These are phyloP conservation scores for Clarias pachynema DNA, from an alignment of 2,797 vertebrate species.

Conservation along the genomic window DNA sequence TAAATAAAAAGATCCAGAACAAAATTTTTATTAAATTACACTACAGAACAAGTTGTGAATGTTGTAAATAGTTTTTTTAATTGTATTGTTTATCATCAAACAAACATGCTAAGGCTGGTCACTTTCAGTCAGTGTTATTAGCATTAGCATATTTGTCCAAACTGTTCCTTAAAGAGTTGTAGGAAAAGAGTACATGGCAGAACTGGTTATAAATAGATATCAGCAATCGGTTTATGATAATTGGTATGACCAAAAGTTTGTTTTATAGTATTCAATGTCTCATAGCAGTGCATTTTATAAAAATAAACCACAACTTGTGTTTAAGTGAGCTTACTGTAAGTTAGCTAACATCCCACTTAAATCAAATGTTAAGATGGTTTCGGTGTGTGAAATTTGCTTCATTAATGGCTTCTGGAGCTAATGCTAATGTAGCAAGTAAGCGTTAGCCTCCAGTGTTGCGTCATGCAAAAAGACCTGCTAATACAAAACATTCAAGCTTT, in stretches of 20 bases:
- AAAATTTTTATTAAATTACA: too few relatives aligned
- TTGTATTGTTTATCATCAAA: not conserved
- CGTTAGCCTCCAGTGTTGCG: not conserved
- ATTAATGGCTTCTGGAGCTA: not conserved
- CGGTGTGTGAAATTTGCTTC: not conserved
- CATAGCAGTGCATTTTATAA: not conserved
- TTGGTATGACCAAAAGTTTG: not conserved
- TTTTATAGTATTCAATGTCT: not conserved
- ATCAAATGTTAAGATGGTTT: not conserved
- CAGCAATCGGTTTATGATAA: not conserved
- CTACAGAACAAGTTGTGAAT: not conserved
- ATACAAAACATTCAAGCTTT: not conserved
- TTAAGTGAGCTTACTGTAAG: not conserved
- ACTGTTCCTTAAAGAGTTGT: not conserved
- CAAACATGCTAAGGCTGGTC: not conserved
- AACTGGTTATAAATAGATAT: not conserved
- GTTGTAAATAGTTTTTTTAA: not conserved
- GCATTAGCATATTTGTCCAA: not conserved
- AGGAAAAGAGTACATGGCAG: not conserved
- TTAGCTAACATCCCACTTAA: not conserved
- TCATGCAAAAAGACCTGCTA: not conserved
- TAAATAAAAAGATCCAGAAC: not conserved
- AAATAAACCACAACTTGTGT: not conserved
- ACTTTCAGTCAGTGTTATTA: constrained; percentile 1
- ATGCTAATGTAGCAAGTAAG: constrained; percentile 23